Evolutionary conservation across 1,140 invertebrate species (phyloP), one percentile per base, ranked within the genome.

Genomic region (Drosophila nikananu): DNA sequence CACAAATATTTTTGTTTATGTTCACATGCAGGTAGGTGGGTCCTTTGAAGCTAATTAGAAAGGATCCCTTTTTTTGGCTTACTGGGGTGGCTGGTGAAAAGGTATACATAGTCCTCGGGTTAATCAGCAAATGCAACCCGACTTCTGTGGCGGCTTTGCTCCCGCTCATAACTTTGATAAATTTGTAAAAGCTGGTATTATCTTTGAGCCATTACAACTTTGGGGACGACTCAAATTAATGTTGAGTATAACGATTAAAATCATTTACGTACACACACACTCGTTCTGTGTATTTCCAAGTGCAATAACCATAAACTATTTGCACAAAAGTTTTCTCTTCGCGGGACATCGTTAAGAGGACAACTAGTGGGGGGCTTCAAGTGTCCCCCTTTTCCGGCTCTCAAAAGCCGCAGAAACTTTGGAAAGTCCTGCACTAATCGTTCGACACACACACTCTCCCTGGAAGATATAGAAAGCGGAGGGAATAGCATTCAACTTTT

Each of bases 221-320:
- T 80, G 60, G 25, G 44, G 35, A 37, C 17, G 35, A 62, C 49
- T 75, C 51, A 75, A 81, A 86, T 86, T 86, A 86, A 86, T 86
- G 83, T 63, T 57, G 52, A 81, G 78, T 62, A 86, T 86, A 86
- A 86, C 79, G 81, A 86, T 86, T 86, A 86, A 86, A 86, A 86
- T 86, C 83, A 86, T 86, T 86, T 86, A 67, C 41, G 30, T 25
- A 27, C 41, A 23, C 35, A 51, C 41, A 52, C 48, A 35, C 12
- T 27, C 46, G 35, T 61, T 23, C 46, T 48, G 39, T 70, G 46
- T 54, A 62, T 62, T 37, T 72, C 30, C 37, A 57, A 70, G 49
- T 86, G 82, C 65, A 81, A 81, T 87, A 87, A 89, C 83, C 80
- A 87, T 87, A 87, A 89, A 87, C 84, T 87, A 87, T 87, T 89